Percentiles rank a stretch among this genome's conserved stretches.
Evolutionary conservation across 2,888 invertebrate genomes (phyloP).

Genomic region (Thumatha senex): DNA sequence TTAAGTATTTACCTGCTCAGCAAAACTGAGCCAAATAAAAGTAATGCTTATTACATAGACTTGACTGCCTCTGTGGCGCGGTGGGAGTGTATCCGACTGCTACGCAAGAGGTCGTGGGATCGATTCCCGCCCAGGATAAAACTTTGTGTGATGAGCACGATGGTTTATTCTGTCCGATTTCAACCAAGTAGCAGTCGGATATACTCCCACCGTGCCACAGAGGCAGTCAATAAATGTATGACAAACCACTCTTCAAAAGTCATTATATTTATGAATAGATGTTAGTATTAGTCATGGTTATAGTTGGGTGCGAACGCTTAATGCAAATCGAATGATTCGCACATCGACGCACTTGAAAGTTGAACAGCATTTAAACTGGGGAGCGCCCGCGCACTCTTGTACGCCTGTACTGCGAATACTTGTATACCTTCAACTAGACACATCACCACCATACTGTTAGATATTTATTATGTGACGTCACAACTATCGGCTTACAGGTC

Average conservation of each 20-base stretch:
- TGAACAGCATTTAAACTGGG: constrained; percentile 43
- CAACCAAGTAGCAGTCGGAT: too few relatives aligned
- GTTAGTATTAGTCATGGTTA: constrained; percentile 42
- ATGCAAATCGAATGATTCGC: constrained; percentile 66
- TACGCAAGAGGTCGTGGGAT: too few relatives aligned
- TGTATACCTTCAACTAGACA: constrained; percentile 28
- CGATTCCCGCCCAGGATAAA: too few relatives aligned
- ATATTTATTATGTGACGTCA: background rate
- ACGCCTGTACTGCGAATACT: constrained; percentile 22
- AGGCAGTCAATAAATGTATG: background rate
- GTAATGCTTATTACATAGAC: too few relatives aligned
- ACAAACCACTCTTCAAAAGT: constrained; percentile 9
- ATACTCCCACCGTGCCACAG: too few relatives aligned
- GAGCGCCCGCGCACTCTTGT: constrained; percentile 21
- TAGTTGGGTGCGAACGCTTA: constrained; percentile 51
- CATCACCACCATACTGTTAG: constrained; percentile 5
- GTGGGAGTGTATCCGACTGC: too few relatives aligned
- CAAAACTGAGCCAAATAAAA: too few relatives aligned
- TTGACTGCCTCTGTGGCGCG: too few relatives aligned
- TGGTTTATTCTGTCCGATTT: too few relatives aligned
- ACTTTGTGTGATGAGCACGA: too few relatives aligned
- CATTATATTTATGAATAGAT: constrained; percentile 25
- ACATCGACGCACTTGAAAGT: constrained; percentile 52
- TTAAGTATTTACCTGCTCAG: too few relatives aligned
- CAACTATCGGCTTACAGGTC: too few relatives aligned